phyloP scores from a whole-genome alignment of 2,113 vertebrate genomes.

The Oryzias curvinotus region DNA sequence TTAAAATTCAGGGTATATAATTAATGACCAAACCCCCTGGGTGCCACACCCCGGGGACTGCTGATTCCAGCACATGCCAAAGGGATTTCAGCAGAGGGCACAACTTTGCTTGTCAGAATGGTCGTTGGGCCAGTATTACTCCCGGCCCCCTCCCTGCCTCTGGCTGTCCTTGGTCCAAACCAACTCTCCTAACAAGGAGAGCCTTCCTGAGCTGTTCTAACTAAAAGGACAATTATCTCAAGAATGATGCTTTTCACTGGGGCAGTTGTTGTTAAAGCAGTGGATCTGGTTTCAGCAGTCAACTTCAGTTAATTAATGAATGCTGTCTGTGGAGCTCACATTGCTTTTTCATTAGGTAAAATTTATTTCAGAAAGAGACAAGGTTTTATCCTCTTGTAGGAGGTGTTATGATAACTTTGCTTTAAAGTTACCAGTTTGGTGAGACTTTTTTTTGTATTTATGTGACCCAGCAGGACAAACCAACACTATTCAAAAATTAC shows the following conservation, averaged over 20 bases:
- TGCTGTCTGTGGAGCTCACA: constrained; percentile 79
- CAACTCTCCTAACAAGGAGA: constrained; percentile 80
- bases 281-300: constrained; percentile 82
- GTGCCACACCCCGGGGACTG: constrained; percentile 75
- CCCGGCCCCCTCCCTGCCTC: constrained; percentile 69
- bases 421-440: constrained; percentile 34
- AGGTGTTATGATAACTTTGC: constrained; percentile 20
- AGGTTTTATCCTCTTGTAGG: constrained; percentile 41
- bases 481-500: constrained; percentile 2
- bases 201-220: constrained; percentile 77
- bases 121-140: constrained; percentile 79
- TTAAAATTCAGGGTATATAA: constrained; percentile 83
- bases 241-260: constrained; percentile 84
- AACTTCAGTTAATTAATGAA: constrained; percentile 83
- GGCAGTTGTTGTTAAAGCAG: constrained; percentile 82
- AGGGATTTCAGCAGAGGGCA: constrained; percentile 80
- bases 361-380: constrained; percentile 75
- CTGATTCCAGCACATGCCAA: constrained; percentile 81
- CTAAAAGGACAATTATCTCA: constrained; percentile 86
- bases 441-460: constrained; percentile 8
- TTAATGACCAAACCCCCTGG: constrained; percentile 77
- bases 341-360: constrained; percentile 82
- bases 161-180: constrained; percentile 77
- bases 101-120: constrained; percentile 79
- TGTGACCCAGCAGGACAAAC: constrained; percentile 14